Percentiles rank a stretch among this genome's conserved stretches.
Evolutionary conservation across 2,113 vertebrate genomes (phyloP).

Genomic region (Lutjanus erythropterus): DNA sequence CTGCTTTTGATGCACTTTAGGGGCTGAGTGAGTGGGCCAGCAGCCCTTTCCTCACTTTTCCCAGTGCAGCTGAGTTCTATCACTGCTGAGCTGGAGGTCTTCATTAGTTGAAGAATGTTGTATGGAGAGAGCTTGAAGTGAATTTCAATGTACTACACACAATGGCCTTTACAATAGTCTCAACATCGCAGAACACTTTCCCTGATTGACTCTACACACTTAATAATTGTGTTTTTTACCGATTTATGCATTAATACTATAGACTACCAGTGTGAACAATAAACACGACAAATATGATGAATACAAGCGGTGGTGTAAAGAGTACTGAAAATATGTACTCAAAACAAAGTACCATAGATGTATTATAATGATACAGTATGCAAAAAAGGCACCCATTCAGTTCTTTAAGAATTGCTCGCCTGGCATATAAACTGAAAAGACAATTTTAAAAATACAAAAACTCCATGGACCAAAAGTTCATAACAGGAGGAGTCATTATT

Average conservation of each 20-base stretch:
- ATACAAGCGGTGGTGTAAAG: not conserved
- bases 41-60: slow-evolving; percentile 3
- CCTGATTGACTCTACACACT: not conserved
- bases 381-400: too few species aligned
- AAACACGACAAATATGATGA: not conserved
- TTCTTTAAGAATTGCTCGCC: too few species aligned
- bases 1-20: slow-evolving; percentile 56
- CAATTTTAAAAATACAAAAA: too few species aligned
- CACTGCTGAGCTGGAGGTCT: slow-evolving; percentile 8
- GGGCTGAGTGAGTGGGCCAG: slow-evolving; percentile 19
- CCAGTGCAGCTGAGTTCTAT: slow-evolving; percentile 9
- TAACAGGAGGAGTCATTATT: too few species aligned
- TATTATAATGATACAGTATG: too few species aligned
- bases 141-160: slow-evolving; percentile 2
- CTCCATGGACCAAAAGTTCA: too few species aligned
- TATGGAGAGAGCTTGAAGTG: not conserved
- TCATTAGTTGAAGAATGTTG: not conserved
- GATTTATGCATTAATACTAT: not conserved
- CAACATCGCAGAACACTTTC: not conserved
- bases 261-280: not conserved
- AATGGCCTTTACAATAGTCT: too few species aligned
- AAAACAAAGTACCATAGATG: too few species aligned
- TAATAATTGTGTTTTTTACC: not conserved
- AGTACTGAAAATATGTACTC: too few species aligned
- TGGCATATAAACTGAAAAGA: too few species aligned